Base-by-base conservation (phyloP, 1,140 invertebrate species). In the Leptonema lineaticorne region DNA sequence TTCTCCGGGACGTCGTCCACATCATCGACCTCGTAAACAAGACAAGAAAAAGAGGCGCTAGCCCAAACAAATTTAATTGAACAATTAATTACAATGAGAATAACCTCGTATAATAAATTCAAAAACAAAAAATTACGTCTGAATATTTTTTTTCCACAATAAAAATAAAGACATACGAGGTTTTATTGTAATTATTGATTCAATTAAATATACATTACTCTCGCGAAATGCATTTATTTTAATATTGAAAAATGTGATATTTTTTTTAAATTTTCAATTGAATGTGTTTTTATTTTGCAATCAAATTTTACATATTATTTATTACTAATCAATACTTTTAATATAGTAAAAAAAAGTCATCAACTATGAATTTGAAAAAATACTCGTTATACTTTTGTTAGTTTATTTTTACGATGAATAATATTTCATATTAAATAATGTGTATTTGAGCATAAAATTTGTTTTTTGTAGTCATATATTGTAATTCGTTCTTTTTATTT, bases 1-100 rank as follows among this genome's bases (percentile, higher is more conserved):
- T 50, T 84, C 82, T 14, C 82, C 84, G 4, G 76, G 83, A 67
- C 75, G 82, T 64, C 82, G 82, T 46, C 77, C 84, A 70, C 81
- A 84, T 73, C 81, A 84, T 70, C 71, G 80, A 50, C 74, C 76
- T 27, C 76, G 80, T 28, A 83, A 85, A 71, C 78, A 83, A 68
- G 84, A 86, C 28, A 85, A 86, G 72, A 85, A 85, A 74, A 85
- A 85, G 70, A 63, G 83, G 28, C 80, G 83, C 74, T 85, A 77
- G 65, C 65, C 48, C 16, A 67, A 67, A 57, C 46, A 53, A 26
- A 50, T 41, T 18, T 64, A 37, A 64, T 64, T 64, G 45, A 64
- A 24, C 24, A 24, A 45, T 45, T 14, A n/a, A 62, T 62, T 26
- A 53, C 20, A 24, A 1, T 53, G 18, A 16, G 18, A 2, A 11